Conservation (phyloP, 1,140 invertebrate genomes). For the Adelges cooleyi region DNA sequence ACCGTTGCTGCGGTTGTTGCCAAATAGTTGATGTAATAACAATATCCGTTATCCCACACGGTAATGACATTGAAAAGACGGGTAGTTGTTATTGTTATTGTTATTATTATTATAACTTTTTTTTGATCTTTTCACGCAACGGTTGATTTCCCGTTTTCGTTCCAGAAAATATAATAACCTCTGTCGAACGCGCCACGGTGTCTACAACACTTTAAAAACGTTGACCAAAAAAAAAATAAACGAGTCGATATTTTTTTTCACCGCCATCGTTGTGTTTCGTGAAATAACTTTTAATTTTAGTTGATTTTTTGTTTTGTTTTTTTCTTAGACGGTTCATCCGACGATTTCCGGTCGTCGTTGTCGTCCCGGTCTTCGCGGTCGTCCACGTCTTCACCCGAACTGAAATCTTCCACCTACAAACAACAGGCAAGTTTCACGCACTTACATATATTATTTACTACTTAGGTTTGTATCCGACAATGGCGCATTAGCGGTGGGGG, state of each 20-base stretch:
- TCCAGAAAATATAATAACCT: neutral
- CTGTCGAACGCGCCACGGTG: no score
- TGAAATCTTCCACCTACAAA: conserved; percentile 18
- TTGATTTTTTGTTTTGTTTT: conserved; percentile 1
- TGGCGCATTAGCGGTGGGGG: no score
- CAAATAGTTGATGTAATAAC: neutral
- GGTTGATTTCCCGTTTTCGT: neutral
- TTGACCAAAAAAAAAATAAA: no score
- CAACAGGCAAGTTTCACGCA: neutral
- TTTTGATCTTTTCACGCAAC: neutral
- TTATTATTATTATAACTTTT: no score
- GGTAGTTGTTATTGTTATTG: neutral
- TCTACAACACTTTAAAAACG: no score
- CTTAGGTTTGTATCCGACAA: no score
- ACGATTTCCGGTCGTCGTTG: conserved; percentile 21
- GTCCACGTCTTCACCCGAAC: conserved; percentile 18
- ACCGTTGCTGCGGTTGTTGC: neutral
- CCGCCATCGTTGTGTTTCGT: no score
- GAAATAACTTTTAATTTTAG: neutral
- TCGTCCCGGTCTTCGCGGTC: conserved; percentile 11
- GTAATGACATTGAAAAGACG: neutral
- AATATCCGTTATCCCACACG: neutral
- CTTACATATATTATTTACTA: no score
- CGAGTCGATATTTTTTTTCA: no score
- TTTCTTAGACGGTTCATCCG: conserved; percentile 4